These are phyloP conservation scores for Vulpes ferrilata DNA, from an alignment of 2,113 vertebrate species.

Conservation along the genomic window DNA sequence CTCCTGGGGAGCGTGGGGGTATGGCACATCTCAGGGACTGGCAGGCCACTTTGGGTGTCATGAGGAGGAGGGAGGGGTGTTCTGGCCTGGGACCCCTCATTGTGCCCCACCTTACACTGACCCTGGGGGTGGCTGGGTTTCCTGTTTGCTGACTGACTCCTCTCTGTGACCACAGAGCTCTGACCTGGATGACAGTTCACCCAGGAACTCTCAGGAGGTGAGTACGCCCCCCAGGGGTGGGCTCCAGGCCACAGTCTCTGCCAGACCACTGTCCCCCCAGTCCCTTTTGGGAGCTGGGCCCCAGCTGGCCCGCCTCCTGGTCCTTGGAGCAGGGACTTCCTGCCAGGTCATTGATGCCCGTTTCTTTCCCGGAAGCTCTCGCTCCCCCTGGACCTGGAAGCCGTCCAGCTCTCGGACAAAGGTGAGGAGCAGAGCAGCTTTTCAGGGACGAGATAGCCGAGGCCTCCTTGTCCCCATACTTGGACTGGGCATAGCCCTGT, in stretches of 20 bases:
- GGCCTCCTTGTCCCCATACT: neutral
- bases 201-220: conserved; percentile 90
- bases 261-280: too few species aligned
- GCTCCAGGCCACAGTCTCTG: fast-evolving
- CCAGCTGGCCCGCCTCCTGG: fast-evolving
- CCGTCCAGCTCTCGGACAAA: conserved; percentile 65
- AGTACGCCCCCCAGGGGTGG: conserved; percentile 40
- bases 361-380: conserved; percentile 82
- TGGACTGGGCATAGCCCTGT: neutral
- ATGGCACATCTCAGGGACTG: neutral
- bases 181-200: conserved; percentile 88
- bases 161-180: conserved; percentile 86
- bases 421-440: conserved; percentile 76
- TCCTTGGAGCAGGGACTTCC: neutral
- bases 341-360: fast-evolving
- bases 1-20: neutral
- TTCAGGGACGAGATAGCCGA: fast-evolving
- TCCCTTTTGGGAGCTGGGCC: neutral
- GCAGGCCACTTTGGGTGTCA: neutral
- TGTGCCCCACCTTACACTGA: neutral
- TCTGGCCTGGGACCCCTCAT: neutral
- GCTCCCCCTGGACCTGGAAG: conserved; percentile 81
- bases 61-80: fast-evolving
- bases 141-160: neutral
- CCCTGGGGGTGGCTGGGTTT: neutral